Base-by-base conservation (phyloP, 1,140 invertebrate genomes). In the Drosophila tsacasi region DNA sequence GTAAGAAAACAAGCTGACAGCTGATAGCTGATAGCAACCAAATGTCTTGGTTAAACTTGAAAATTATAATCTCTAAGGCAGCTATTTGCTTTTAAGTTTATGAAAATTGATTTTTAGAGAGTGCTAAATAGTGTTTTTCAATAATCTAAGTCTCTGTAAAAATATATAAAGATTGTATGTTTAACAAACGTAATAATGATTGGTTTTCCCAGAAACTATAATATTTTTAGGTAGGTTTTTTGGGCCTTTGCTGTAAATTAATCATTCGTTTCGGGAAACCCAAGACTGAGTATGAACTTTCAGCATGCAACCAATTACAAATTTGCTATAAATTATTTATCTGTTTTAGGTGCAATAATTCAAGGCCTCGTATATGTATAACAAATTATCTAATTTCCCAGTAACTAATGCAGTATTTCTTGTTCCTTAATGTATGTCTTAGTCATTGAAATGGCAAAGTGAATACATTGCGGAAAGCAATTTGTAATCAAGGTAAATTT, bases 1-100 rank as follows among this genome's bases (percentile, higher is more conserved):
- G 59, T 66, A 64, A 32, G n/a, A 68, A 30, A 21, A n/a, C 47
- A 54, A 54, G 30, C 44, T 52, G 12, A 15, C 25, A 30, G 17
- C 37, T 32, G 30, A 35, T 55, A 12, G 17, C 69, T 42, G 44
- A 52, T 72, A 60, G 54, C 17, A 50, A 30, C 44, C 27, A 35
- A 55, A 55, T 37, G 32, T 17, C 32, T 23, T 17, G 23, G 52
- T 37, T 55, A 55, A 55, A 37, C 9, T 55, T 39, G 21, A 55
- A 39, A 39, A 23, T 23, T 3, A 25, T 55, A 55, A 39, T 55
- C 54, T 21, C 15, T 37, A 12, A 3, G n/a, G 54, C 21, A 37
- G 2, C 7, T 3, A 10, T 23, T 23, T 17, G 15, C 21, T 39
- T 55, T 39, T n/a, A 55, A n/a, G 1, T 55, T 39, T 5, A 23